phyloP scores from a whole-genome alignment of 2,888 invertebrate genomes.

The Mechanitis mazaeus region DNA sequence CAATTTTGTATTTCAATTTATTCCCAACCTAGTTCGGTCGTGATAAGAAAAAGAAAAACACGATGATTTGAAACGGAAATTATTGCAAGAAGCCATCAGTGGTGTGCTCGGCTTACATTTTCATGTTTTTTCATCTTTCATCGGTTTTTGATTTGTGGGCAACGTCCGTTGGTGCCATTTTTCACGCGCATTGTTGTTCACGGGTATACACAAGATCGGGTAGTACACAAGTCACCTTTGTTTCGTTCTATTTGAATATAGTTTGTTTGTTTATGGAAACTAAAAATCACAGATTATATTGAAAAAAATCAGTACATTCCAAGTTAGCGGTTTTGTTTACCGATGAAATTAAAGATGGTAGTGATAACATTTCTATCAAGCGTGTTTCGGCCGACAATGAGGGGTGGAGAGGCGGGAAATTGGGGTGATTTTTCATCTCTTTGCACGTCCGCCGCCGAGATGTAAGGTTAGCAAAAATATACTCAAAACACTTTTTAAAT shows the following conservation, averaged over 20 bases:
- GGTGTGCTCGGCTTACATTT: slow-evolving; percentile 60
- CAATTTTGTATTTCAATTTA: slow-evolving; percentile 78
- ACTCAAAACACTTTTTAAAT: neutral
- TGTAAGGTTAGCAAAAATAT: slow-evolving; percentile 41
- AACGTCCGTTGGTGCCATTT: slow-evolving; percentile 53
- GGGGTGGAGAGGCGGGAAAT: slow-evolving; percentile 60
- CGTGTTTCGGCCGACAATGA: slow-evolving; percentile 59
- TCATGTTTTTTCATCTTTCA: slow-evolving; percentile 48
- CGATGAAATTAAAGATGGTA: slow-evolving; percentile 78
- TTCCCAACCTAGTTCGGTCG: slow-evolving; percentile 74
- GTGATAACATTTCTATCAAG: slow-evolving; percentile 78
- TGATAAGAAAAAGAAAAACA: slow-evolving; percentile 76
- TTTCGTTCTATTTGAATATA: slow-evolving; percentile 40
- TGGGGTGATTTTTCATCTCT: slow-evolving; percentile 73
- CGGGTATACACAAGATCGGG: slow-evolving; percentile 42
- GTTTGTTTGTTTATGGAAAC: slow-evolving; percentile 13
- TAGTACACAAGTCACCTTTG: slow-evolving; percentile 48
- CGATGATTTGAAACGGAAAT: slow-evolving; percentile 76
- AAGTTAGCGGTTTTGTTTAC: slow-evolving; percentile 48
- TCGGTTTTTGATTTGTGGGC: slow-evolving; percentile 63
- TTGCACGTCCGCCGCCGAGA: slow-evolving; percentile 44
- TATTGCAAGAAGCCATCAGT: slow-evolving; percentile 76
- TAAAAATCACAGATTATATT: neutral
- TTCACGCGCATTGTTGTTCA: slow-evolving; percentile 63
- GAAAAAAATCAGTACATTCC: slow-evolving; percentile 3